Base-by-base conservation (phyloP, 1,140 invertebrate species). In the Brachionus asplanchnoidis region DNA sequence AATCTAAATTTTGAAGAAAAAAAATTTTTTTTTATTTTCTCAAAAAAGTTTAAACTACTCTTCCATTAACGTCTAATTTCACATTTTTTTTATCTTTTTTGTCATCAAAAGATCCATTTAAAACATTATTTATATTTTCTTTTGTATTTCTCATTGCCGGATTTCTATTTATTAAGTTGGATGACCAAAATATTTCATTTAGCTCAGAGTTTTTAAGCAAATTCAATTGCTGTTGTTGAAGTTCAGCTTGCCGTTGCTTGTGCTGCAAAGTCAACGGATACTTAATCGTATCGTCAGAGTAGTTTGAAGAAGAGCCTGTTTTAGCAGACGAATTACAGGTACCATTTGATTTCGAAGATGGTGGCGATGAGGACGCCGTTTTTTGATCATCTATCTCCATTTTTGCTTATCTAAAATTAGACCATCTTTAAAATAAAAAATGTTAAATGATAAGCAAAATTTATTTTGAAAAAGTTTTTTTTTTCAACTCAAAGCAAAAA, bases 21-120 rank as follows among this genome's bases (percentile, higher is more conserved):
- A n/a, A 70, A 28, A 12, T 40, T 68, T 44, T 20, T 17, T 20
- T 40, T 68, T 40, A 11, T 40, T 32, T 32, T 17, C 36, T 9
- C 1, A 12, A 17, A 68, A 23, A 42, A 73, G 12, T 23, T 36
- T 5, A 17, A 12, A 73, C 36, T 82, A 68, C 50, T 32, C 12
- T 20, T 42, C 56, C 53, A 36, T 60, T 20, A 12, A 82, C 20
- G n/a, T 82, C 42, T n/a, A 80, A 53, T 40, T 80, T 80, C 4
- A 80, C 77, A 56, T 80, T 56, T 42, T 80, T 80, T 56, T 65
- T 56, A 23, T 56, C 56, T 65, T 80, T 65, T 65, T 53, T 65
- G 6, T 36, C 46, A 9, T 60, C 53, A n/a, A 60, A 9, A 3
- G 53, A 20, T 9, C 53, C 53, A 60, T 60, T 60, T 23, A 9